phyloP scores from a whole-genome alignment of 2,113 vertebrate genomes.

The Festucalex cinctus region DNA sequence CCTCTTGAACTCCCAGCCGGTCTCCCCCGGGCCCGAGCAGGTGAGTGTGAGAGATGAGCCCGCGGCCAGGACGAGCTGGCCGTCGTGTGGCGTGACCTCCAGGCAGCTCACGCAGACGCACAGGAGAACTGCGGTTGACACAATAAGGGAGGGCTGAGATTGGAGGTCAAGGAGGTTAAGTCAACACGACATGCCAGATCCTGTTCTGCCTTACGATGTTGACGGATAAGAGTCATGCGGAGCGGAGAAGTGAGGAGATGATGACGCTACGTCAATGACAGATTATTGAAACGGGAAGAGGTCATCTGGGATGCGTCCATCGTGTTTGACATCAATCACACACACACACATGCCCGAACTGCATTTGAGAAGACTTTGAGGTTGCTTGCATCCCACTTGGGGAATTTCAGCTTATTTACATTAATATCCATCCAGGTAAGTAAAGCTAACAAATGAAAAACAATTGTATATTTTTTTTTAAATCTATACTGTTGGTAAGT shows the following conservation, averaged over 20 bases:
- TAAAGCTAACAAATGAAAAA: too few relatives aligned
- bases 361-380: background rate
- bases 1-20: slow-evolving; percentile 76
- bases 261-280: slow-evolving; percentile 36
- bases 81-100: slow-evolving; percentile 68
- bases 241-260: slow-evolving; percentile 24
- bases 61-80: slow-evolving; percentile 71
- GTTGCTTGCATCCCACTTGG: background rate
- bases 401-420: background rate
- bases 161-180: slow-evolving; percentile 50
- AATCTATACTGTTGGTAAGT: too few relatives aligned
- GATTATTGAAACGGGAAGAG: slow-evolving; percentile 34
- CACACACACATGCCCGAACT: background rate
- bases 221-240: slow-evolving; percentile 52
- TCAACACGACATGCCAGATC: slow-evolving; percentile 57
- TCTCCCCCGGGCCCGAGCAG: slow-evolving; percentile 68
- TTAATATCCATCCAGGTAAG: too few relatives aligned
- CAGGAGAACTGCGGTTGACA: slow-evolving; percentile 60
- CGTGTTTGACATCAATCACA: slow-evolving; percentile 20
- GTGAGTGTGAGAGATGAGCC: slow-evolving; percentile 75
- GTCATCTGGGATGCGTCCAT: slow-evolving; percentile 16
- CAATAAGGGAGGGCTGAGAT: slow-evolving; percentile 32
- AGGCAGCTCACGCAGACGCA: slow-evolving; percentile 59
- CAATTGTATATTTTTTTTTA: too few relatives aligned
- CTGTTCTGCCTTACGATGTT: slow-evolving; percentile 41